These are phyloP conservation scores for Typhlichthys eigenmanni DNA, from an alignment of 2,797 vertebrate genomes.

Conservation along the genomic window DNA sequence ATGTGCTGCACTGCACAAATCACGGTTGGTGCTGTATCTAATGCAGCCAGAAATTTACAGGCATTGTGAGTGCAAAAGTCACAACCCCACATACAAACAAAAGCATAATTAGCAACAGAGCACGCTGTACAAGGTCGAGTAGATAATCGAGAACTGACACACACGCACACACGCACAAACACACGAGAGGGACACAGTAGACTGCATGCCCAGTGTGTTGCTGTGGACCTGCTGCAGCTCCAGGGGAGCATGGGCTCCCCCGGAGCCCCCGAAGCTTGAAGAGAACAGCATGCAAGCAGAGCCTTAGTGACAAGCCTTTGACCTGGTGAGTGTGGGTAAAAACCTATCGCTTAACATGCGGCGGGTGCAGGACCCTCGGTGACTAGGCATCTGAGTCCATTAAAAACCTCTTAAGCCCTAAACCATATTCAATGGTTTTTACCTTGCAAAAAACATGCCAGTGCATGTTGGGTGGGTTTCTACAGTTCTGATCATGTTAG, in stretches of 20 bases:
- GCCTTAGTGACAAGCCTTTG: slow-evolving; percentile 62
- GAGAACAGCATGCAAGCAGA: slow-evolving; percentile 26
- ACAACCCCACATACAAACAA: slow-evolving; percentile 7
- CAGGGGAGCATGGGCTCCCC: slow-evolving; percentile 33
- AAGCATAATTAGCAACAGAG: not conserved
- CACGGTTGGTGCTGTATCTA: not conserved
- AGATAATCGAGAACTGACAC: not conserved
- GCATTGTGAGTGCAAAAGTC: not conserved
- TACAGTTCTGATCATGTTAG: too few species aligned
- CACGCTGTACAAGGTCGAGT: not conserved
- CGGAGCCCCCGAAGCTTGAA: slow-evolving; percentile 16
- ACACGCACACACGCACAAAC: not conserved
- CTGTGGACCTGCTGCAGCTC: slow-evolving; percentile 22
- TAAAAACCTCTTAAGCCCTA: not conserved
- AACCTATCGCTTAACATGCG: slow-evolving; percentile 55
- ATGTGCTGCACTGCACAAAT: not conserved
- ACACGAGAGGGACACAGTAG: slow-evolving; percentile 6
- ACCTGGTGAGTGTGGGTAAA: slow-evolving; percentile 63
- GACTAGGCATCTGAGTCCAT: slow-evolving; percentile 26
- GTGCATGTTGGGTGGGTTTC: too few species aligned
- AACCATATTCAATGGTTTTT: too few species aligned
- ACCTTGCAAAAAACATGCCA: too few species aligned
- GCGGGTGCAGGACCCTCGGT: slow-evolving; percentile 52
- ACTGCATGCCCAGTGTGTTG: slow-evolving; percentile 31
- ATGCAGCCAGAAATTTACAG: slow-evolving; percentile 7